Base-by-base conservation (phyloP, 2,797 vertebrate genomes). In the Saxicola maurus region DNA sequence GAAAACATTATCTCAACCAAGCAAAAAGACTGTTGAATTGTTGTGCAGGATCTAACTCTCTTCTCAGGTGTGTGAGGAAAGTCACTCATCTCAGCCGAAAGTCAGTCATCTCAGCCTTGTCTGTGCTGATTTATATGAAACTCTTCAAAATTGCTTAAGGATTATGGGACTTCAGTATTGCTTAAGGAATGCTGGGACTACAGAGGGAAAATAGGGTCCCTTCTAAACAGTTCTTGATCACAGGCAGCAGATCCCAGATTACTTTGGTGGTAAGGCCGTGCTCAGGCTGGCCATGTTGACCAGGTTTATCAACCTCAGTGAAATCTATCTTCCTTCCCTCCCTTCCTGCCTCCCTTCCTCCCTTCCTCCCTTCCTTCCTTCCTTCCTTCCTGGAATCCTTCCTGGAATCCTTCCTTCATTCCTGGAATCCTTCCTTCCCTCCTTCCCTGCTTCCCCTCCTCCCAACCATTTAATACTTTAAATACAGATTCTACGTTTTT, bases 191-290 rank as follows among this genome's bases (percentile, higher is more conserved):
- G 10, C 30, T 40, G 46, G 3, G 15, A 14, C 23, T 65, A 9
- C 18, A 16, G 10, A 52, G 57, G 11, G 11, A 75, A 62, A 57
- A 43, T 18, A 57, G 0, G 0, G 4, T 37, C 25, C 16, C 4
- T 68, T 81, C 61, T n/a, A 57, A 71, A 13, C 5, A 57, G 42
- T 57, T 86, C 7, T 16, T 78, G 20, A 13, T 42, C 24, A 45
- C 15, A 61, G 20, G 33, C 12, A 75, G 55, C 18, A 23, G 13
- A 20, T 78, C 27, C 46, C 55, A 49, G 8, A 42, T 51, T 37
- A 20, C 7, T 43, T 30, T 33, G 23, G 4, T 78, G 20, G 5
- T 42, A 37, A 49, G 18, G 51, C 17, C 3, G 0, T 21, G 20
- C 17, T 40, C 11, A 57, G 38, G 27, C 20, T 61, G 24, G 20